These are phyloP conservation scores for Australoheros scitulus DNA, from an alignment of 2,113 vertebrate species.

Conservation along the genomic window DNA sequence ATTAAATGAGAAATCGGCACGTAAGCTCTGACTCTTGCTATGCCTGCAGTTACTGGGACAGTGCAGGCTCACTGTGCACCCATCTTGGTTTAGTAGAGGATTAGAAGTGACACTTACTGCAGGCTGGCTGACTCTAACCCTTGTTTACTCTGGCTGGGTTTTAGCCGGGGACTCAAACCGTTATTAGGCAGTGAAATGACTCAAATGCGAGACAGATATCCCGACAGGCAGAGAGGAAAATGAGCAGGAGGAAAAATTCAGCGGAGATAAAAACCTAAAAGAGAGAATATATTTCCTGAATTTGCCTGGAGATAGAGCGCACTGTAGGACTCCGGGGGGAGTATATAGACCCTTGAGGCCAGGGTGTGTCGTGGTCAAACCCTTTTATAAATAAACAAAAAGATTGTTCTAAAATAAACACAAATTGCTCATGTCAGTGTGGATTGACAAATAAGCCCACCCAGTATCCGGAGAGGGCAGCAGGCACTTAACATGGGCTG, in stretches of 20 bases:
- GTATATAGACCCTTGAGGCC: conserved; percentile 36
- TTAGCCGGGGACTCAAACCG: conserved; percentile 56
- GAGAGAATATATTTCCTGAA: conserved; percentile 22
- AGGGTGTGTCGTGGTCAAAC: conserved; percentile 56
- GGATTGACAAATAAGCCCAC: conserved; percentile 49
- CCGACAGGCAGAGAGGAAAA: conserved; percentile 4
- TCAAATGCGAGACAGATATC: conserved; percentile 42
- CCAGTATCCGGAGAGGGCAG: conserved; percentile 29
- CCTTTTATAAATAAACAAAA: conserved; percentile 67
- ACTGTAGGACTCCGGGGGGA: conserved; percentile 16
- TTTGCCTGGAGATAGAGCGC: conserved; percentile 15
- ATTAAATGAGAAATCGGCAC: conserved; percentile 27
- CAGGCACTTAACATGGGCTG: conserved; percentile 31
- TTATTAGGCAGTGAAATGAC: conserved; percentile 70
- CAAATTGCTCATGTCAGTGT: conserved; percentile 34
- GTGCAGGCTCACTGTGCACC: conserved; percentile 34
- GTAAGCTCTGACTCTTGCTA: conserved; percentile 2
- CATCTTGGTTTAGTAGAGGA: conserved; percentile 57
- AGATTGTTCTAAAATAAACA: conserved; percentile 69
- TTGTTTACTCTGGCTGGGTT: conserved; percentile 64
- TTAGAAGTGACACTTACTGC: conserved; percentile 73
- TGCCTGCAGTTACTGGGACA: conserved; percentile 30
- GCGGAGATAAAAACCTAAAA: conserved; percentile 1
- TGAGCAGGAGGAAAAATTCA: conserved; percentile 1
- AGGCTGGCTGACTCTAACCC: conserved; percentile 67